Base-by-base conservation (phyloP, 2,797 vertebrate species). In the Danio kyathit region DNA sequence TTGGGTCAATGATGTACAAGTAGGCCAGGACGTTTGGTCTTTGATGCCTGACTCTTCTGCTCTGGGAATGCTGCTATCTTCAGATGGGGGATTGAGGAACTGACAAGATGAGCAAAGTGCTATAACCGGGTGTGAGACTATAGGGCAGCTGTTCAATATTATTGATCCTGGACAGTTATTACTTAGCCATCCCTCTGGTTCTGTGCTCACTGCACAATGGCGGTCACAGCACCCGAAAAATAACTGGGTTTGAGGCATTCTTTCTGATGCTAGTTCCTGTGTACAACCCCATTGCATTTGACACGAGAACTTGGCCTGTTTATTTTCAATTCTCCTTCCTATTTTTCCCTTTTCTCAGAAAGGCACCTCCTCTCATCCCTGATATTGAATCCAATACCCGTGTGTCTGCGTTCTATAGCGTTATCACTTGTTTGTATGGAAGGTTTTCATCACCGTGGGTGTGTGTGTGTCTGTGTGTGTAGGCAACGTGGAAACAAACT, bases 401-500 rank as follows among this genome's bases (percentile, higher is more conserved):
- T 63, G 46, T 61, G 67, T 79, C 67, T 79, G 38, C 46, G 46
- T 71, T 60, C 51, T 60, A 70, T 60, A 61, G 46, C n/a, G 8
- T 60, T 70, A 14, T 61, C 44, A 71, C 46, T 29, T 76, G 7
- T 51, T 40, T 16, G 44, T 63, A 79, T 70, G 65, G 54, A 70
- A 72, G 38, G 17, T 79, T 64, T 79, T 59, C 67, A 72, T 63
- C 77, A 63, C 67, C 29, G 29, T 29, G 29, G 29, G 29, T 29
- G 29, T 29, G 3, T 29, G 29, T 29, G 29, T 72, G 54, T 54
- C 67, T 40, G 59, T 72, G 66, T 64, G 57, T 63, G n/a, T 66
- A 75, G 74, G 74, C 82, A 80, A 63, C 77, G 51, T 80, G 82
- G 74, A 81, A 80, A 76, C 78, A 59, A 77, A 82, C 80, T 51